A percentile compares a stretch with the other conserved stretches of the same genome.
phyloP scores from a whole-genome alignment of 2,113 vertebrate genomes.

The Rhabdornis inornatus region DNA sequence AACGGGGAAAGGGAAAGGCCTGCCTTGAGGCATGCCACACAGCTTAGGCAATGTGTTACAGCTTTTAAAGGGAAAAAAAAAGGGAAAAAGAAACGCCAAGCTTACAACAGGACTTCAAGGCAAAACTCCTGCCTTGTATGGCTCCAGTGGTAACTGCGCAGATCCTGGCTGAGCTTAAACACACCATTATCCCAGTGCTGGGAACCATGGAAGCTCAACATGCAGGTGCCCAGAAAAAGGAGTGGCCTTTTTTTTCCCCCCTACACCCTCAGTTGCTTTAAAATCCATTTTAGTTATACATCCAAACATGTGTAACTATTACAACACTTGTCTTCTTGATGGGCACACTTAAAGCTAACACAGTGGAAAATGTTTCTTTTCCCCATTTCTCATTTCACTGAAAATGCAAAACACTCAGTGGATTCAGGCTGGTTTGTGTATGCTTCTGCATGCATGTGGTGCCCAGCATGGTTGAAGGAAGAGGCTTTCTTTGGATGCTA shows the following conservation, averaged over 20 bases:
- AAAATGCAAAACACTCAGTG: background rate
- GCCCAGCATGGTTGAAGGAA: background rate
- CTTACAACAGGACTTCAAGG: background rate
- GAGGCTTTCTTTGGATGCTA: background rate
- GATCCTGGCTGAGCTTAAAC: background rate
- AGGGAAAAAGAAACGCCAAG: background rate
- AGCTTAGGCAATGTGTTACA: background rate
- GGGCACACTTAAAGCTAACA: background rate
- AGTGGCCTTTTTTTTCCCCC: background rate
- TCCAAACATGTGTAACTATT: background rate
- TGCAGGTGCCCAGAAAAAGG: background rate
- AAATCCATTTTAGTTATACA: background rate
- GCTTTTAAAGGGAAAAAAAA: background rate
- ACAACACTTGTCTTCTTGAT: background rate
- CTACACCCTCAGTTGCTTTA: background rate
- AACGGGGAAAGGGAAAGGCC: background rate
- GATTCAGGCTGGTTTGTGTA: background rate
- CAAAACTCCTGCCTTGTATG: background rate
- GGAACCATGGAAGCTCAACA: background rate
- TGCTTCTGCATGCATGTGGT: background rate
- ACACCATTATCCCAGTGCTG: background rate
- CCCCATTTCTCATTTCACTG: background rate
- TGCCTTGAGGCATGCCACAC: background rate
- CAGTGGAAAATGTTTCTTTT: conserved; percentile 6
- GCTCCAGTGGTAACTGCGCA: background rate